These are phyloP conservation scores for Catostomus latipinnis DNA, from an alignment of 2,797 vertebrate genomes.

Conservation along the genomic window DNA sequence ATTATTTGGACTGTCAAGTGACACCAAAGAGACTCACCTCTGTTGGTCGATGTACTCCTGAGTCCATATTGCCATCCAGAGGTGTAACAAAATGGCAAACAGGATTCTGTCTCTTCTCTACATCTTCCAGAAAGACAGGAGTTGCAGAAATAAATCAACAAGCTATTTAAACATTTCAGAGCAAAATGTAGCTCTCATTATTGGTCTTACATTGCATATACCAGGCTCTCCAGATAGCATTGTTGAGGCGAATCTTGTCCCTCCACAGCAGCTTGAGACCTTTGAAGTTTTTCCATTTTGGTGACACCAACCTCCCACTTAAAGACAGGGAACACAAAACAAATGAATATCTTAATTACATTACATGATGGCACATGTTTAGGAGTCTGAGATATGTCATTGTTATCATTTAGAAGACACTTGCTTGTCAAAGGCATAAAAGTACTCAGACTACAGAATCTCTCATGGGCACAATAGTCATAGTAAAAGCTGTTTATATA, in stretches of 20 bases:
- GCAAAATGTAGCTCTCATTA: background rate
- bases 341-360: background rate
- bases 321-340: conserved; percentile 39
- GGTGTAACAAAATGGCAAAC: conserved; percentile 98
- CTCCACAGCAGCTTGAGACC: conserved; percentile 97
- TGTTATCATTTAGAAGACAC: background rate
- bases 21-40: conserved; percentile 77
- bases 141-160: conserved; percentile 2
- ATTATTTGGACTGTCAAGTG: background rate
- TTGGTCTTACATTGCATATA: conserved; percentile 94
- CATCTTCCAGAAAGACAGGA: conserved; percentile 77
- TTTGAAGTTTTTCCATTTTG: conserved; percentile 99
- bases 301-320: conserved; percentile 95
- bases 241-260: conserved; percentile 99
- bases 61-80: conserved; percentile 87
- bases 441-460: too few species aligned
- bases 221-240: conserved; percentile 99
- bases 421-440: background rate
- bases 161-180: background rate
- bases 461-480: too few species aligned
- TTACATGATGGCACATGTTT: background rate
- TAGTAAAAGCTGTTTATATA: too few species aligned
- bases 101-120: conserved; percentile 93
- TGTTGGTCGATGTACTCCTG: conserved; percentile 87
- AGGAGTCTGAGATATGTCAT: background rate